Conservation (phyloP, 2,113 vertebrate species). For the Heterocephalus glaber region DNA sequence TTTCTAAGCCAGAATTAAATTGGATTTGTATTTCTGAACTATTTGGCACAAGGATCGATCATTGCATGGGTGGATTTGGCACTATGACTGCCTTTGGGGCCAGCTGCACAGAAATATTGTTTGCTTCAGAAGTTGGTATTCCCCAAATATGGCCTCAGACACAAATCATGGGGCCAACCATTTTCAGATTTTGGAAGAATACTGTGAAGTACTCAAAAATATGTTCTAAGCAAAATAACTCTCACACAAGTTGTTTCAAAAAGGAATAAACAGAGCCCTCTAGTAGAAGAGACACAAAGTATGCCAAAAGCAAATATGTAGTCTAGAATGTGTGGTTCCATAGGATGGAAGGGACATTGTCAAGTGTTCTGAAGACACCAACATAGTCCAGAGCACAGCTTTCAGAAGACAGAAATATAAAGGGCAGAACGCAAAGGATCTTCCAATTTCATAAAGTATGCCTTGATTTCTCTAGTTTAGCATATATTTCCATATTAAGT, state of each 20-base stretch:
- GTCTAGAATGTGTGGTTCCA: neutral
- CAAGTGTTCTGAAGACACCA: neutral
- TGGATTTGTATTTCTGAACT: slow-evolving; percentile 79
- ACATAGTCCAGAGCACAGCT: neutral
- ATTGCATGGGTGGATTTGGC: slow-evolving; percentile 50
- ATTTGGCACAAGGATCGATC: slow-evolving; percentile 61
- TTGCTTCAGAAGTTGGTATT: slow-evolving; percentile 53
- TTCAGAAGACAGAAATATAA: neutral
- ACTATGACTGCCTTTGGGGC: neutral
- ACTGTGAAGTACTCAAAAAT: slow-evolving; percentile 34
- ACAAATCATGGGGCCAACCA: neutral
- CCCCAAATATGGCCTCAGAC: neutral
- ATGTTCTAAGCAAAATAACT: neutral
- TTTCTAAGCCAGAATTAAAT: slow-evolving; percentile 79
- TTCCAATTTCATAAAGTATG: neutral
- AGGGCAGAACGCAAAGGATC: neutral
- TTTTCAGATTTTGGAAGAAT: slow-evolving; percentile 39
- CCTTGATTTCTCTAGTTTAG: neutral
- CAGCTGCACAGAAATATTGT: slow-evolving; percentile 36
- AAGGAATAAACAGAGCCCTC: neutral
- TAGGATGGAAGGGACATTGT: rapidly evolving
- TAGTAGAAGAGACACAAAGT: neutral
- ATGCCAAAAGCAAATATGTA: neutral
- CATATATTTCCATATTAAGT: neutral
- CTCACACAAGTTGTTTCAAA: slow-evolving; percentile 21